phyloP scores from a whole-genome alignment of 2,888 invertebrate species.

The Alentia gelatinosa region DNA sequence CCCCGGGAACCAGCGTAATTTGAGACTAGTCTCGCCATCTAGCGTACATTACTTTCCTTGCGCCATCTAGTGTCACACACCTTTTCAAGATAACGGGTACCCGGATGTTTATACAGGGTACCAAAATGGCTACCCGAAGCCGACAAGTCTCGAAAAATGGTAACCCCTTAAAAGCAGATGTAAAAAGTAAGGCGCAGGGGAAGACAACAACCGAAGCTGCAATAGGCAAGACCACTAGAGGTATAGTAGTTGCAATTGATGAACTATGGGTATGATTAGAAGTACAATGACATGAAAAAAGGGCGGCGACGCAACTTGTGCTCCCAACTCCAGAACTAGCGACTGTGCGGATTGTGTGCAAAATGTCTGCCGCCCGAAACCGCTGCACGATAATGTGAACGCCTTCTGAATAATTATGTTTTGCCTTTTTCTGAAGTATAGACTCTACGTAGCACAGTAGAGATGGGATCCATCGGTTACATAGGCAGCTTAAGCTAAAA shows the following conservation, averaged over 20 bases:
- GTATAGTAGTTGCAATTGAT: too few relatives aligned
- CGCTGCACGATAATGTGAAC: neutral
- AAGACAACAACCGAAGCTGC: neutral
- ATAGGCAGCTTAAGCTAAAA: neutral
- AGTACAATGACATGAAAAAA: neutral
- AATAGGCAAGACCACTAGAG: neutral
- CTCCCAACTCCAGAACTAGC: neutral
- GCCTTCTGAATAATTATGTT: neutral
- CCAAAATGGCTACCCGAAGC: constrained; percentile 26
- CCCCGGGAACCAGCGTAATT: neutral
- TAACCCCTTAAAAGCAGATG: neutral
- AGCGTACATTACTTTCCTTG: neutral
- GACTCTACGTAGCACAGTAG: neutral
- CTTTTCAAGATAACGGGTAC: too few relatives aligned
- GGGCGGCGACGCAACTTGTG: neutral
- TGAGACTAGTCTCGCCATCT: too few relatives aligned
- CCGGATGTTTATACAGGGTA: neutral
- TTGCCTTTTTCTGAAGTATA: neutral
- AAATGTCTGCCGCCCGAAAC: constrained; percentile 27
- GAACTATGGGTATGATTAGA: too few relatives aligned
- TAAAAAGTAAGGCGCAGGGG: too few relatives aligned
- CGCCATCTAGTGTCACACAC: neutral
- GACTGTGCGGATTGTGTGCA: neutral
- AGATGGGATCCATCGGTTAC: neutral
- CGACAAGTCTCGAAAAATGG: neutral